These are phyloP conservation scores for Pseudomyrmex sp. DNA, from an alignment of 1,140 invertebrate species.

Conservation along the genomic window DNA sequence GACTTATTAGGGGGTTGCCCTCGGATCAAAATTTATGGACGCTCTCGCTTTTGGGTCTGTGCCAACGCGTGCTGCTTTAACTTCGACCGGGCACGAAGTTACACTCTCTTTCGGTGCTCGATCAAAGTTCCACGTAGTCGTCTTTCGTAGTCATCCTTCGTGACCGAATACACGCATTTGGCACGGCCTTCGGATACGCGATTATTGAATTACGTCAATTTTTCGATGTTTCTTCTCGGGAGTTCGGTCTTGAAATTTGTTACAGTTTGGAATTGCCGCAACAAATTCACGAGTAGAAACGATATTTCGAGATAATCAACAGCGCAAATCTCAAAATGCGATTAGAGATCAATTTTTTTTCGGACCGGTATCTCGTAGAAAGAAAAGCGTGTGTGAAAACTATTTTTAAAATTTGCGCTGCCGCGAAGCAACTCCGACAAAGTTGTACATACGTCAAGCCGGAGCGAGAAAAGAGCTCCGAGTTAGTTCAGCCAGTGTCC, in stretches of 20 bases:
- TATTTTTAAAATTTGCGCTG: too few relatives aligned
- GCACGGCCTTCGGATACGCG: not conserved
- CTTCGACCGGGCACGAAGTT: constrained; percentile 46
- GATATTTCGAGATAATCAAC: too few relatives aligned
- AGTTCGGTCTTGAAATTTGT: not conserved
- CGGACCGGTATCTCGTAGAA: too few relatives aligned
- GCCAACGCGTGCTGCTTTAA: constrained; percentile 55
- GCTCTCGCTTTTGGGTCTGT: constrained; percentile 42
- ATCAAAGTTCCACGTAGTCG: constrained; percentile 33
- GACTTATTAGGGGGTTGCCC: not conserved
- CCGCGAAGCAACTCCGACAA: constrained; percentile 9
- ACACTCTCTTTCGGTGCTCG: constrained; percentile 36
- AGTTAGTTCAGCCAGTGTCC: constrained; percentile 23
- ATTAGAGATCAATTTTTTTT: too few relatives aligned
- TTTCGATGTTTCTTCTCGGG: not conserved
- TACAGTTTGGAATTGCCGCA: too few relatives aligned
- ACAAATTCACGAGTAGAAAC: too few relatives aligned
- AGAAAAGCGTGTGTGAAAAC: too few relatives aligned
- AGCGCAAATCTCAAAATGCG: too few relatives aligned
- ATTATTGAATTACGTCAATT: constrained; percentile 52
- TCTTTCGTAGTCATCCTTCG: not conserved
- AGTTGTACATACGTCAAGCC: constrained; percentile 11
- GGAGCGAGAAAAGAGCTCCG: not conserved
- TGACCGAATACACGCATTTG: not conserved
- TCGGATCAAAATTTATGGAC: constrained; percentile 34